phyloP scores from a whole-genome alignment of 2,888 invertebrate species.

The Synanthedon andrenaeformis region DNA sequence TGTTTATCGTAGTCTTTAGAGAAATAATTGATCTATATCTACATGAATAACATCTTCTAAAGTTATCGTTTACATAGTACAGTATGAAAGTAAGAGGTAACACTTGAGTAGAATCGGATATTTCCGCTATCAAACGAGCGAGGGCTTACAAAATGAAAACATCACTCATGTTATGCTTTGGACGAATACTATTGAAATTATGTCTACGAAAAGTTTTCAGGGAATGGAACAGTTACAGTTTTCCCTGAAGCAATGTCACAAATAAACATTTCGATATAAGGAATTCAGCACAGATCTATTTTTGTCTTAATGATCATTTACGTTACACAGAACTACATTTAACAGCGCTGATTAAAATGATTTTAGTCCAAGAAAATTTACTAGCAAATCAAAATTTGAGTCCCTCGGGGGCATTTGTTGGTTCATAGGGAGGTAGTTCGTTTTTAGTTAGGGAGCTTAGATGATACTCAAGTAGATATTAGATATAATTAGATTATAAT shows the following conservation, averaged over 20 bases:
- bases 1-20: too few relatives aligned
- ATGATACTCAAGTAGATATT: too few relatives aligned
- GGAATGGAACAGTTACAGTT: background rate
- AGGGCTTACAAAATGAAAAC: conserved; percentile 13
- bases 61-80: background rate
- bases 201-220: background rate
- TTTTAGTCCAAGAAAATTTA: too few relatives aligned
- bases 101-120: conserved; percentile 11
- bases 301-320: too few relatives aligned
- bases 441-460: too few relatives aligned
- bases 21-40: background rate
- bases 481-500: too few relatives aligned
- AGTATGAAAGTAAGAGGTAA: conserved; percentile 1
- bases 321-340: too few relatives aligned
- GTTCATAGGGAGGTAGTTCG: too few relatives aligned
- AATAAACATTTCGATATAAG: background rate
- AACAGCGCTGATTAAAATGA: too few relatives aligned
- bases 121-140: conserved; percentile 13
- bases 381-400: too few relatives aligned
- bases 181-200: conserved; percentile 1
- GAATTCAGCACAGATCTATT: background rate
- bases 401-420: too few relatives aligned
- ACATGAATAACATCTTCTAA: too few relatives aligned
- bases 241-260: background rate
- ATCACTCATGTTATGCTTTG: conserved; percentile 6